Conservation (phyloP, 1,140 invertebrate genomes). For the Micrasema minimum region DNA sequence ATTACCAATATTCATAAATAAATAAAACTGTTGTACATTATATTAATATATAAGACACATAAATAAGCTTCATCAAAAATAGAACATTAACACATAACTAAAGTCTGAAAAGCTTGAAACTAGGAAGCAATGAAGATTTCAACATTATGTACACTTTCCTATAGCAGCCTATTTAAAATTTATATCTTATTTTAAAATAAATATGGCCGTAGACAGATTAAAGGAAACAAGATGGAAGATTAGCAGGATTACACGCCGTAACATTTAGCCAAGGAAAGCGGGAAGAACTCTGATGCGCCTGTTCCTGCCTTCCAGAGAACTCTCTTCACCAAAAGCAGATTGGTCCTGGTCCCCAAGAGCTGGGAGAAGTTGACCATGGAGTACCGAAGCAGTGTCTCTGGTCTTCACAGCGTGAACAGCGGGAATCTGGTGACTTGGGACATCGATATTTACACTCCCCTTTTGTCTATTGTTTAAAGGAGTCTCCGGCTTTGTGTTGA, state of each 20-base stretch:
- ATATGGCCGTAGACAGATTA: background rate
- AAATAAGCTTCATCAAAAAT: too few relatives aligned
- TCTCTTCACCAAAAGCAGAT: slow-evolving; percentile 21
- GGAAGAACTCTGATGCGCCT: slow-evolving; percentile 46
- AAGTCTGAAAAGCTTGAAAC: too few relatives aligned
- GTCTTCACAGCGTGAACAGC: slow-evolving; percentile 20
- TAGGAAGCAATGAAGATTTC: too few relatives aligned
- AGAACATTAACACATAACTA: too few relatives aligned
- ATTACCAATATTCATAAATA: background rate
- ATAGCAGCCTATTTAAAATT: too few relatives aligned
- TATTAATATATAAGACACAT: too few relatives aligned
- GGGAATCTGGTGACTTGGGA: background rate
- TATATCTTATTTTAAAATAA: too few relatives aligned
- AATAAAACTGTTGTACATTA: too few relatives aligned
- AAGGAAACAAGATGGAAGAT: background rate
- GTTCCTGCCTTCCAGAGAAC: slow-evolving; percentile 27
- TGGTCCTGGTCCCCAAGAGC: slow-evolving; percentile 14
- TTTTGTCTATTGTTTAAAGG: too few relatives aligned
- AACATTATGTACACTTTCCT: too few relatives aligned
- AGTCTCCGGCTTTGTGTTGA: too few relatives aligned
- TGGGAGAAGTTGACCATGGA: slow-evolving; percentile 25
- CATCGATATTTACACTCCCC: too few relatives aligned
- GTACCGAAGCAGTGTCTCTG: slow-evolving; percentile 1
- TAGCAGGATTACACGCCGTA: background rate
- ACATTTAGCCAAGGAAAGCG: slow-evolving; percentile 45